Evolutionary conservation across 2,113 vertebrate species (phyloP).

Genomic region (Daphoenositta chrysoptera): DNA sequence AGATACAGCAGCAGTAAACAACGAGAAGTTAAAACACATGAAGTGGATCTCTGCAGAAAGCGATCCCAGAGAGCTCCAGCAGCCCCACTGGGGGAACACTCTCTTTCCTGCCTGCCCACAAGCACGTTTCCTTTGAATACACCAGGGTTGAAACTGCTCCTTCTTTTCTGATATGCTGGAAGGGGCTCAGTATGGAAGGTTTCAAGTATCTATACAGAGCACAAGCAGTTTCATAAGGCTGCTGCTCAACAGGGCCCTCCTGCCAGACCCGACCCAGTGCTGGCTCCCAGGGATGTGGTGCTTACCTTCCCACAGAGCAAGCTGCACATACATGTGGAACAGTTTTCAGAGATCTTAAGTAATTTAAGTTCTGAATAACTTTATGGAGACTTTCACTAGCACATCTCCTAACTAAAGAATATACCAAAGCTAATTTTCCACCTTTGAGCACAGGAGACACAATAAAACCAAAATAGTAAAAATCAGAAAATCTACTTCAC

Average conservation of each 20-base stretch:
- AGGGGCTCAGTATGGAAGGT: background rate
- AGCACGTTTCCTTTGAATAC: background rate
- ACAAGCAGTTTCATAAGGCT: background rate
- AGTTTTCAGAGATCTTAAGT: background rate
- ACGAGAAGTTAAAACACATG: rapidly evolving
- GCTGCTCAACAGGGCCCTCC: background rate
- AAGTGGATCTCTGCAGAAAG: background rate
- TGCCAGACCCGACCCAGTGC: background rate
- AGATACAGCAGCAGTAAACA: background rate
- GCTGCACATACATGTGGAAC: background rate
- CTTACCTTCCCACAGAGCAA: background rate
- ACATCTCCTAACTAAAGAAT: background rate
- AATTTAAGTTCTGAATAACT: background rate
- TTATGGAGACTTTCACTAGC: background rate
- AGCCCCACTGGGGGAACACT: background rate
- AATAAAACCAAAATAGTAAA: background rate
- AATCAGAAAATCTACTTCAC: background rate
- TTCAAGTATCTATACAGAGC: background rate
- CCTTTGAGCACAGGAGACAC: background rate
- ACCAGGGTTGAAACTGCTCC: background rate
- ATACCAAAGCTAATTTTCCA: background rate
- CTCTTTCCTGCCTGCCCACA: background rate
- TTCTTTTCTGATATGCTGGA: background rate
- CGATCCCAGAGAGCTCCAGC: background rate
- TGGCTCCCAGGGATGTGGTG: background rate